Evolutionary conservation across 2,797 vertebrate species (phyloP).

Genomic region (Catamblyrhynchus diadema): DNA sequence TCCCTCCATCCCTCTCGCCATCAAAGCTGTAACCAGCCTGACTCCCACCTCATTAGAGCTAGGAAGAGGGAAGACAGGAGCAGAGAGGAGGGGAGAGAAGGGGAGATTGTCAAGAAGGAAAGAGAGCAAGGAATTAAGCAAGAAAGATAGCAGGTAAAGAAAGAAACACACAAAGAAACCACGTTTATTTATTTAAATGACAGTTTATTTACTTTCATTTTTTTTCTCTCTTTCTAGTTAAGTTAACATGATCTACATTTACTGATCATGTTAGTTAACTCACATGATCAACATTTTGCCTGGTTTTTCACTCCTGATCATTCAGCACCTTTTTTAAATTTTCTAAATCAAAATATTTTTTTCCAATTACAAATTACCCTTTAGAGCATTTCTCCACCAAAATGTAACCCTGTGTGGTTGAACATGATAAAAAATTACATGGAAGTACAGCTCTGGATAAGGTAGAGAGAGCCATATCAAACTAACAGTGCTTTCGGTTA

Average conservation of each 20-base stretch:
- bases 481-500: neutral
- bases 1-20: neutral
- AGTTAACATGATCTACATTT: neutral
- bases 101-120: neutral
- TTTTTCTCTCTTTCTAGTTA: neutral
- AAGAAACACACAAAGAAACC: neutral
- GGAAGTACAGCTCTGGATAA: neutral
- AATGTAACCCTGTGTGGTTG: neutral
- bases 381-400: neutral
- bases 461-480: neutral
- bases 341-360: neutral
- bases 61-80: neutral
- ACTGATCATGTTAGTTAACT: no score
- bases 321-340: neutral
- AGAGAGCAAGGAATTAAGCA: neutral
- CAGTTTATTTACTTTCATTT: neutral
- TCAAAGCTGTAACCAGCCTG: neutral
- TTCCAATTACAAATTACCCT: neutral
- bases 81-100: neutral
- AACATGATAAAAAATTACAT: neutral
- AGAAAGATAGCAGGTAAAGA: neutral
- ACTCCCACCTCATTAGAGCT: neutral
- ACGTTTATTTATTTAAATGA: rapidly evolving
- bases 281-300: neutral
- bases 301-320: neutral